Base-by-base conservation (phyloP, 1,140 invertebrate species). In the Rhizoglyphus robini region DNA sequence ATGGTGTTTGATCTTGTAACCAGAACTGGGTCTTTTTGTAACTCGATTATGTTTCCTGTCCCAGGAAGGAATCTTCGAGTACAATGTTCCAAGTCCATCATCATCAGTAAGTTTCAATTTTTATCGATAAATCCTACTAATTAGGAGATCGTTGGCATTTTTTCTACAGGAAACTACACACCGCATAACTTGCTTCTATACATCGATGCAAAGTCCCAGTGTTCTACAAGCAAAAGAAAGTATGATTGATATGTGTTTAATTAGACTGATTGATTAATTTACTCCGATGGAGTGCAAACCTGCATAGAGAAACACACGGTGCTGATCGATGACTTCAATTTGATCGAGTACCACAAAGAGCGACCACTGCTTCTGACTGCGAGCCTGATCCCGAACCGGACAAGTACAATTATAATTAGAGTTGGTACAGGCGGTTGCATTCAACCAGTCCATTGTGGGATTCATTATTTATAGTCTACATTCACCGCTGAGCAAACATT, bases 11-110 rank as follows among this genome's bases (percentile, higher is more conserved):
- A 15, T 27, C 58, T 49, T 70, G 65, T 57, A 46, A 25, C n/a
- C n/a, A 90, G 87, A 85, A 87, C 72, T 90, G 88, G 88, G 81
- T 82, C 15, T 91, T 89, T 74, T 72, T n/a, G n/a, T 90, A 3
- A 79, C 87, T 13, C 78, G 88, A 68, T 91, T 91, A 73, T 91
- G 88, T 72, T 91, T 90, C 71, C 75, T 90, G 1, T 87, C 87
- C 0, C 75, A 86, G 48, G 79, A 84, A 64, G 88, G 88, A 20
- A 80, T 81, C 69, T 88, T 90, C 70, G 81, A 83, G 68, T 91
- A 88, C 72, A 76, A 84, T 47, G 83, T 91, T 59, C 79, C 84
- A 68, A 88, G 86, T 73, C 82, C 83, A 57, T n/a, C n/a, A n/a
- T n/a, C n/a, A n/a, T 78, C 81, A 67, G 78, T 79, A 72, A 71